Conservation (phyloP, 2,888 invertebrate species). For the Epinotia bilunana region DNA sequence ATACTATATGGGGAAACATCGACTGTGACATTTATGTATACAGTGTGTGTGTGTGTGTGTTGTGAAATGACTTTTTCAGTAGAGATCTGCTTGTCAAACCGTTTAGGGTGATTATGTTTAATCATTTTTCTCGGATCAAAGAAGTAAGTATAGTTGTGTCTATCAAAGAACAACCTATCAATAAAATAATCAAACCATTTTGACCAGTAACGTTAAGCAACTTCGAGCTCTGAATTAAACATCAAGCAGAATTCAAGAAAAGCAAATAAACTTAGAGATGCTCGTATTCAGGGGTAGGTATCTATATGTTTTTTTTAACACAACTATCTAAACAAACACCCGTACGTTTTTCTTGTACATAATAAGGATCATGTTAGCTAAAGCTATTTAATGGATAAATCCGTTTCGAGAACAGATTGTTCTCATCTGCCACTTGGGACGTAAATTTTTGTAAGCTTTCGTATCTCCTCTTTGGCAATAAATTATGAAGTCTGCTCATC, state of each 20-base stretch:
- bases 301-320: background rate
- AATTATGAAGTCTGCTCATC: constrained; percentile 27
- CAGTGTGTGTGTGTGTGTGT: background rate
- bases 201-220: too few species aligned
- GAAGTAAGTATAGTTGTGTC: background rate
- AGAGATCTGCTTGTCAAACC: background rate
- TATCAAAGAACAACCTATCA: too few species aligned
- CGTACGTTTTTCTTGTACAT: background rate
- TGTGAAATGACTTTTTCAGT: background rate
- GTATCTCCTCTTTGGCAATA: constrained; percentile 18
- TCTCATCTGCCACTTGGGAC: constrained; percentile 16
- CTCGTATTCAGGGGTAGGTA: too few species aligned
- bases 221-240: too few species aligned
- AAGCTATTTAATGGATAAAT: constrained; percentile 22
- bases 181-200: too few species aligned
- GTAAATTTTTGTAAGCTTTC: constrained; percentile 16
- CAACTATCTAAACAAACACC: background rate
- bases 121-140: background rate
- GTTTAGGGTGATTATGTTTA: background rate
- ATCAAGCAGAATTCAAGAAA: too few species aligned
- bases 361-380: background rate
- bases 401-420: background rate
- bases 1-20: background rate
- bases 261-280: too few species aligned
- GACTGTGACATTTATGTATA: background rate